Conservation (phyloP, 1,140 invertebrate genomes). For the Hyles euphorbiae region DNA sequence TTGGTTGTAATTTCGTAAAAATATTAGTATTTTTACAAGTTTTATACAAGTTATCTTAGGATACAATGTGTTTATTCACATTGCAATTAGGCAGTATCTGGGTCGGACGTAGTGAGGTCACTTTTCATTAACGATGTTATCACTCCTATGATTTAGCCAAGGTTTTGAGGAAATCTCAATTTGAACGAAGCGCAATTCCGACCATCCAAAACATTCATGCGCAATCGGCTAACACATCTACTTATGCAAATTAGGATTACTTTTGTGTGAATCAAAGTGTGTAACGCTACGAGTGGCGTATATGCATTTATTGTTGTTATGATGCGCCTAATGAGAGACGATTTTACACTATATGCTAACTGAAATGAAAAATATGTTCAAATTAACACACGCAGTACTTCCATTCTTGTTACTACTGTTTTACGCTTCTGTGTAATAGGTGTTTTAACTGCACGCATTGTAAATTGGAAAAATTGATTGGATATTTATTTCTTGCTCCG, state of each 20-base stretch:
- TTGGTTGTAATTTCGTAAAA: too few species aligned
- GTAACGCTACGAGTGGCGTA: not conserved
- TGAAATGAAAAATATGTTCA: too few species aligned
- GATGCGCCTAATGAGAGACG: slow-evolving; percentile 2
- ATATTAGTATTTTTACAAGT: too few species aligned
- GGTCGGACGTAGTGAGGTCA: slow-evolving; percentile 61
- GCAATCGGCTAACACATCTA: not conserved
- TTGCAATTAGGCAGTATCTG: slow-evolving; percentile 28
- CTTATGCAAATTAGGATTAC: slow-evolving; percentile 1
- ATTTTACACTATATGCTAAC: slow-evolving; percentile 8
- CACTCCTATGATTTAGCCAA: slow-evolving; percentile 48
- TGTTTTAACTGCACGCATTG: too few species aligned
- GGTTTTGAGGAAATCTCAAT: slow-evolving; percentile 48
- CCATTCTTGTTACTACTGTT: too few species aligned
- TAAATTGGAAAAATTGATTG: too few species aligned
- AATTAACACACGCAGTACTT: too few species aligned
- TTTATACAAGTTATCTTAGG: too few species aligned
- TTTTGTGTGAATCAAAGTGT: slow-evolving; percentile 5
- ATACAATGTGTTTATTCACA: too few species aligned
- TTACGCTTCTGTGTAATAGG: too few species aligned
- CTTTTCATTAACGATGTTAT: slow-evolving; percentile 54
- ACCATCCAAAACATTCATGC: not conserved
- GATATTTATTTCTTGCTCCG: too few species aligned
- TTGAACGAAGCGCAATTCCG: not conserved
- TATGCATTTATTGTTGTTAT: slow-evolving; percentile 9